phyloP scores from a whole-genome alignment of 2,797 vertebrate species.

The Anguilla anguilla region DNA sequence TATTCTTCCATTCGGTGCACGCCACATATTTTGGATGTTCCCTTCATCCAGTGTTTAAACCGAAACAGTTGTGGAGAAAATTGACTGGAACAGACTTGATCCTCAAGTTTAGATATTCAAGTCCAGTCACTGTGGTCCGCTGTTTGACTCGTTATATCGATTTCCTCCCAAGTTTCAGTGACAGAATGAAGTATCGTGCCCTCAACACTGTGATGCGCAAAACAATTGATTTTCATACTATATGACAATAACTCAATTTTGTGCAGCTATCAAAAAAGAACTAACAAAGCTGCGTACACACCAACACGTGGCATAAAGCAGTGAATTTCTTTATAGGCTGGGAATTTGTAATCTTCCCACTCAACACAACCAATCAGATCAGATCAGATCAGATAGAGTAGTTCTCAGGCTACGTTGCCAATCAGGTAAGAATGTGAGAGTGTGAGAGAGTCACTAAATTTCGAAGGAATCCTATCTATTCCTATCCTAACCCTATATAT shows the following conservation, averaged over 20 bases:
- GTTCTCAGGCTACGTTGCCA: neutral
- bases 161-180: constrained; percentile 54
- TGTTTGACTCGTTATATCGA: constrained; percentile 50
- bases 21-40: neutral
- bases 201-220: constrained; percentile 37
- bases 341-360: neutral
- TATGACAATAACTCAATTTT: neutral
- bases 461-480: too few relatives aligned
- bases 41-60: neutral
- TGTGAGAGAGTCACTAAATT: neutral
- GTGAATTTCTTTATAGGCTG: neutral
- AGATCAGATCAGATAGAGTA: neutral
- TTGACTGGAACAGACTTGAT: constrained; percentile 20
- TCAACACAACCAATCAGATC: neutral
- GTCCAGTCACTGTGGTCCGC: constrained; percentile 15
- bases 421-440: neutral
- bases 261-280: neutral
- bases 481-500: too few relatives aligned
- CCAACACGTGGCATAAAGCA: neutral
- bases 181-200: constrained; percentile 44
- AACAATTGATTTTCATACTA: constrained; percentile 3
- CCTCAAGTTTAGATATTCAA: constrained; percentile 6
- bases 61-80: constrained; percentile 13
- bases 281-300: neutral
- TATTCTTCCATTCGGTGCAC: neutral